Percentiles rank a stretch among this genome's conserved stretches.
Conservation (phyloP, 2,113 vertebrate species). For the Grantiella picta region DNA sequence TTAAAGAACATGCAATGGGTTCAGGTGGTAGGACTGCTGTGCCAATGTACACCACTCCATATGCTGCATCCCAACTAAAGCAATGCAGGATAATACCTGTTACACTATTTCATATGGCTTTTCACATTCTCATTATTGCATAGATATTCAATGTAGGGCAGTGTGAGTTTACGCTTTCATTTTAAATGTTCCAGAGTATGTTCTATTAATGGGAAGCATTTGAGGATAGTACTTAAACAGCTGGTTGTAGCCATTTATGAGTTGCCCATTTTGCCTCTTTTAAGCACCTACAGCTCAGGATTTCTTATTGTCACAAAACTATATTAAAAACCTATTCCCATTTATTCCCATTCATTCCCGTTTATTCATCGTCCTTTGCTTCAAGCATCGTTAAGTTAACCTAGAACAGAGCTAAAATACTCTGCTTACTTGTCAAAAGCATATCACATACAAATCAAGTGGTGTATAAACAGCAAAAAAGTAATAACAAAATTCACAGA, state of each 20-base stretch:
- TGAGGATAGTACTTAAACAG: not conserved
- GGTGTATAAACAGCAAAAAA: not conserved
- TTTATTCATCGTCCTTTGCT: not conserved
- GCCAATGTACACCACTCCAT: not conserved
- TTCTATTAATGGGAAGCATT: not conserved
- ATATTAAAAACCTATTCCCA: not conserved
- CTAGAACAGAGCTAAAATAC: not conserved
- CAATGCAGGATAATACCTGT: not conserved
- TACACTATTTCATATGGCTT: not conserved
- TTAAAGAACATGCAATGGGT: not conserved
- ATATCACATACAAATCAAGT: not conserved
- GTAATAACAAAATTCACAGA: not conserved
- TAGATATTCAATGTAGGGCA: not conserved
- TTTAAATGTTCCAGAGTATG: not conserved
- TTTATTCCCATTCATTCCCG: not conserved
- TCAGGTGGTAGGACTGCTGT: not conserved
- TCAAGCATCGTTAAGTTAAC: not conserved
- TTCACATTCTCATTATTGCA: not conserved
- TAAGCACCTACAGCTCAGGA: not conserved
- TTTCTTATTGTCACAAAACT: not conserved
- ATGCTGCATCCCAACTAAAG: not conserved
- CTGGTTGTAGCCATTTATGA: not conserved
- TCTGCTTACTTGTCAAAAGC: not conserved
- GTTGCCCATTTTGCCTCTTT: not conserved
- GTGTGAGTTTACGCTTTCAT: not conserved